Evolutionary conservation across 1,140 invertebrate species (phyloP), one percentile per base, ranked within the genome.

Genomic region (Sminthurinus signatus): DNA sequence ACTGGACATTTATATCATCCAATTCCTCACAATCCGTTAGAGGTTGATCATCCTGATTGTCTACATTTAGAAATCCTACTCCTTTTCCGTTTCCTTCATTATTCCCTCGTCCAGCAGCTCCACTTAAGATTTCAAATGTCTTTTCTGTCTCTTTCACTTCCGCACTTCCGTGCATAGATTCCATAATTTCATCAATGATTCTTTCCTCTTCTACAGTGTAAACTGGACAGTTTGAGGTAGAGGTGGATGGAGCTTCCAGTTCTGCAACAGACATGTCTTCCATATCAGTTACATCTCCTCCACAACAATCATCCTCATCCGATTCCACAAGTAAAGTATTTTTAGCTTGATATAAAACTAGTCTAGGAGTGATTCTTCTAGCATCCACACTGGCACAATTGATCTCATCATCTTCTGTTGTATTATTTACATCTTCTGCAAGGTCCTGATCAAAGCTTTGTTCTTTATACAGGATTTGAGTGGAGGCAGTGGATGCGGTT

Each of bases 261-360:
- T 66, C 64, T 1, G 39, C 28, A 2, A 60, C 58, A 15, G 57
- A 55, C 27, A 66, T 36, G 27, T 66, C 64, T 55, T 66, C 64
- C 17, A 61, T 21, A 46, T 66, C 64, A 0, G 64, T 66, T 1
- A 55, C 15, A 12, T 32, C 50, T 19, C 58, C 64, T 12, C 46
- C 63, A 32, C 23, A 23, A 31, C 10, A n/a, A 17, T n/a, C 59
- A 36, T 62, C 65, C 8, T 67, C 60, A 15, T 67, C 65, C 1
- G 60, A 67, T 2, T 57, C 52, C 1, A 56, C n/a, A 1, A 23
- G 10, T 14, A 46, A 25, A n/a, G 36, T 54, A 17, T 57, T 55
- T 31, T 62, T 62, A 4, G 27, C 43, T 32, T 66, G 59, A 19
- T 66, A 55, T 17, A 67, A 39, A 44, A 58, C 52, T 1, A 67